Percentiles rank a stretch among this genome's conserved stretches.
Conservation (phyloP, 2,797 vertebrate genomes). For the Rallus crepitans region DNA sequence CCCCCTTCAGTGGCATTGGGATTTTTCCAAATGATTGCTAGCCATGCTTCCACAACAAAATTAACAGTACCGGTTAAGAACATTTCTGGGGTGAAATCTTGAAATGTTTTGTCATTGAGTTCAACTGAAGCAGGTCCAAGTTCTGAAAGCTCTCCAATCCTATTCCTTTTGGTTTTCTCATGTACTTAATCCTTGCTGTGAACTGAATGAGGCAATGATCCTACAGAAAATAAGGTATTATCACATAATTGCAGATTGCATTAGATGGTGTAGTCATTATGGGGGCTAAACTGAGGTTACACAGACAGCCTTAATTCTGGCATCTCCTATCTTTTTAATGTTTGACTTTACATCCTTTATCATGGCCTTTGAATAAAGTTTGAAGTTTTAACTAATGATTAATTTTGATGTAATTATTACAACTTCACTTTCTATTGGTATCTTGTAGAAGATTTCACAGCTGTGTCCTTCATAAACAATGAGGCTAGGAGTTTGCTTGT, state of each 20-base stretch:
- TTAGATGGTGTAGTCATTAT: background rate
- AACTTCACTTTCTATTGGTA: background rate
- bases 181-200: background rate
- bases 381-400: background rate
- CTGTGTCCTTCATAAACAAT: background rate
- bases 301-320: background rate
- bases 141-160: background rate
- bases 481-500: background rate
- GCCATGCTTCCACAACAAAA: background rate
- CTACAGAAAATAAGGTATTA: conserved; percentile 24
- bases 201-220: background rate
- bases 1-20: accelerated
- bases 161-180: background rate
- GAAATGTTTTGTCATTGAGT: background rate
- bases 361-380: background rate
- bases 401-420: conserved; percentile 6
- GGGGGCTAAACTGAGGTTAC: conserved; percentile 11
- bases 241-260: background rate
- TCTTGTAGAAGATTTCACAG: background rate
- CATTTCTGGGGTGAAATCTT: background rate
- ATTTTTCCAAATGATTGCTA: background rate
- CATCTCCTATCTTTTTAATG: background rate
- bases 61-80: background rate
- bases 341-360: background rate
- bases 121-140: background rate